A percentile compares a stretch with the other conserved stretches of the same genome.
Evolutionary conservation across 2,888 invertebrate species (phyloP).

Genomic region (Clivina fossor): DNA sequence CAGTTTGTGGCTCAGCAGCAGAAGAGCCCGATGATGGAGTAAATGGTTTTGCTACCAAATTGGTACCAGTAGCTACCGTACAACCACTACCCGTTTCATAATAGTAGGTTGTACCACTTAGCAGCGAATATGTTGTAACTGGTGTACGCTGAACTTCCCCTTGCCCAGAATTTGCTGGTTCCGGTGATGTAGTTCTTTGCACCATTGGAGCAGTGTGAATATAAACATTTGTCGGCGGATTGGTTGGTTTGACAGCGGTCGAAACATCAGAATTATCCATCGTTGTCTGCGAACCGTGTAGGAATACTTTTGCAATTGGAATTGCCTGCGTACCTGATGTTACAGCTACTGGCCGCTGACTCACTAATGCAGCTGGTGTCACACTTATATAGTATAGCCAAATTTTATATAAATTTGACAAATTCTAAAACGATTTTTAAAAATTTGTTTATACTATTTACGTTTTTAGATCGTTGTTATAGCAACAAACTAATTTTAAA

Average conservation of each 20-base stretch:
- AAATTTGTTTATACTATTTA: too few species aligned
- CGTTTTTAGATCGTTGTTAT: too few species aligned
- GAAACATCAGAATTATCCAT: constrained; percentile 37
- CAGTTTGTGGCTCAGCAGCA: constrained; percentile 46
- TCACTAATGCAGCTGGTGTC: constrained; percentile 49
- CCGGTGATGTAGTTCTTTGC: constrained; percentile 48
- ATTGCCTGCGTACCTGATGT: constrained; percentile 49
- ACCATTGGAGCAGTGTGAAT: constrained; percentile 50
- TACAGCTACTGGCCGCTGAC: constrained; percentile 48
- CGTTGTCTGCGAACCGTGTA: constrained; percentile 36
- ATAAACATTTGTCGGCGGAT: constrained; percentile 46
- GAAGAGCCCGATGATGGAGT: constrained; percentile 47
- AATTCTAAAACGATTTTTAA: too few species aligned
- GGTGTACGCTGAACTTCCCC: constrained; percentile 41
- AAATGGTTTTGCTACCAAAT: constrained; percentile 44
- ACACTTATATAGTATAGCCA: too few species aligned
- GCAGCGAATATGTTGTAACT: constrained; percentile 49
- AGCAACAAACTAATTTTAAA: too few species aligned
- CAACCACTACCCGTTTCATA: constrained; percentile 50
- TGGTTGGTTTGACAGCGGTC: constrained; percentile 36
- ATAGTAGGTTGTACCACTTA: constrained; percentile 48
- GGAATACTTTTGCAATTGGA: constrained; percentile 52
- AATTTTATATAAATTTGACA: too few species aligned
- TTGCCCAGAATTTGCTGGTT: constrained; percentile 41
- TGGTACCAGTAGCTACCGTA: constrained; percentile 42